phyloP scores from a whole-genome alignment of 2,888 invertebrate genomes.

The Ormyrus rosae region DNA sequence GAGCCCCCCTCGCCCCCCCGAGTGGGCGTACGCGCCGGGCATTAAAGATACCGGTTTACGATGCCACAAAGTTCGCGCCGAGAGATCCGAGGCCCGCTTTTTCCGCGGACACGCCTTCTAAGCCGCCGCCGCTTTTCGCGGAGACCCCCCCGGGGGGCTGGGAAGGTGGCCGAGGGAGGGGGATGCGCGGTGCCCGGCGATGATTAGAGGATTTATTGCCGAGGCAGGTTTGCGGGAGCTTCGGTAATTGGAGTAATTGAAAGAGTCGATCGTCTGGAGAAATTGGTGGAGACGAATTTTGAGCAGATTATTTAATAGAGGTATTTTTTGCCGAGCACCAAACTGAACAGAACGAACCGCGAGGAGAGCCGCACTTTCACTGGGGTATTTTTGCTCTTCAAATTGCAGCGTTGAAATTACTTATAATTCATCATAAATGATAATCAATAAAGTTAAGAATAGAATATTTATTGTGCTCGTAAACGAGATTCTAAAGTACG shows the following conservation, averaged over 20 bases:
- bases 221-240: background rate
- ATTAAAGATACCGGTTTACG: constrained; percentile 74
- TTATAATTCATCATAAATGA: constrained; percentile 33
- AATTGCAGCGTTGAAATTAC: constrained; percentile 9
- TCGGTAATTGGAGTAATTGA: background rate
- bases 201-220: background rate
- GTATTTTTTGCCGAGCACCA: background rate
- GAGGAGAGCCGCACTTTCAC: constrained; percentile 38
- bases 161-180: background rate
- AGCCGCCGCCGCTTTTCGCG: background rate
- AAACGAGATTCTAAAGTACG: constrained; percentile 32
- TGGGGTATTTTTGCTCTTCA: background rate
- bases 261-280: background rate
- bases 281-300: too few species aligned
- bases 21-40: constrained; percentile 60
- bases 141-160: background rate
- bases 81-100: constrained; percentile 28
- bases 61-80: constrained; percentile 69
- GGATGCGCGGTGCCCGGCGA: background rate
- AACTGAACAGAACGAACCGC: background rate
- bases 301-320: too few species aligned
- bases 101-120: background rate
- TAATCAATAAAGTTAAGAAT: constrained; percentile 37
- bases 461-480: constrained; percentile 34
- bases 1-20: background rate